Evolutionary conservation across 2,888 invertebrate species (phyloP), one percentile per base, ranked within the genome.

Genomic region (Drosophila quinaria): DNA sequence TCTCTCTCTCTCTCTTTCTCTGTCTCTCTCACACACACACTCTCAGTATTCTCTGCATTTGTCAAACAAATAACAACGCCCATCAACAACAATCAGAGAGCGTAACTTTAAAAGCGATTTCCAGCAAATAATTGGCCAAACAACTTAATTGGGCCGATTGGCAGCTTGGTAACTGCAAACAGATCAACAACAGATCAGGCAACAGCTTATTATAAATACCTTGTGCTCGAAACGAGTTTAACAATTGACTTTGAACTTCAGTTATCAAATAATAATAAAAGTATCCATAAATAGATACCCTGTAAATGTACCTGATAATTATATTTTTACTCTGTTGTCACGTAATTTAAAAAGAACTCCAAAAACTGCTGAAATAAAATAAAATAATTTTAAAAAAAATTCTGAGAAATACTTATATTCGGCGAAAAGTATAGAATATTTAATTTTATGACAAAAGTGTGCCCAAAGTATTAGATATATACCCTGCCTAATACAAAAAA

Each of bases 71-170:
- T 6, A 22, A 44, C 6, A 3, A 22, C 44, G 11, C 19, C 15
- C 42, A 19, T 22, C 19, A 41, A 59, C 62, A 51, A 49, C 65
- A 37, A 58, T n/a, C 61, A 59, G 42, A 47, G 65, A 58, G 59
- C 61, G 66, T 74, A 60, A 63, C 54, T 59, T 72, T 58, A 56
- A 76, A 62, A 42, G 9, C 49, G 55, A 65, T 63, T 60, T 51
- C 25, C 44, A 63, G 33, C 60, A 39, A 61, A 76, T 71, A 75
- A 75, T 65, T 70, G 62, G 35, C 62, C 42, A 8, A 49, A 37
- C 49, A 74, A 74, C 31, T 50, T 67, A 74, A 74, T 64, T 79
- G 35, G 60, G 63, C 51, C 54, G 46, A 35, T 60, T 60, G 51
- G 13, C 51, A 55, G 33, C 29, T 55, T 61, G 15, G 37, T 15